Conservation (phyloP, 2,113 vertebrate genomes). For the Passer montanus region DNA sequence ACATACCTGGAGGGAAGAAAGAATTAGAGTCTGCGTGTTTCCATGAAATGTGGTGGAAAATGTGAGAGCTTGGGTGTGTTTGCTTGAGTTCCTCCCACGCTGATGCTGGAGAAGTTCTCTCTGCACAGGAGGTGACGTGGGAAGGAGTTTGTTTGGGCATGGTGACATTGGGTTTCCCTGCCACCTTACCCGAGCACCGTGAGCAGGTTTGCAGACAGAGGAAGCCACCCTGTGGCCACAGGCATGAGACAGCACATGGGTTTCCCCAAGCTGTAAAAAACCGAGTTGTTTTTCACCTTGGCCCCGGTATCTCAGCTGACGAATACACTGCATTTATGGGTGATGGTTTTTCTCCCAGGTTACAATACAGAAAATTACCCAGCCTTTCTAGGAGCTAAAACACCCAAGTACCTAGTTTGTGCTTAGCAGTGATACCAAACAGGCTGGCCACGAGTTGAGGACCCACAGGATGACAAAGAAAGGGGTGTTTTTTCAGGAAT, state of each 20-base stretch:
- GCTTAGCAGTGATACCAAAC: not conserved
- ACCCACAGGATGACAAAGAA: not conserved
- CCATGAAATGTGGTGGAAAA: not conserved
- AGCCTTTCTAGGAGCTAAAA: not conserved
- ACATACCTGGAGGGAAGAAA: not conserved
- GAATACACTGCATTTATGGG: not conserved
- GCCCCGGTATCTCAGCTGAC: not conserved
- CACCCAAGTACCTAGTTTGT: rapidly evolving
- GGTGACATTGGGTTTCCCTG: not conserved
- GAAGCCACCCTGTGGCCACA: not conserved
- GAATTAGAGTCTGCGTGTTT: rapidly evolving
- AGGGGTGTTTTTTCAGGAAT: not conserved
- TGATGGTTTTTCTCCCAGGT: not conserved
- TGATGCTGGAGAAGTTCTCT: not conserved
- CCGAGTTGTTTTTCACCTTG: not conserved
- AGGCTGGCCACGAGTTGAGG: not conserved
- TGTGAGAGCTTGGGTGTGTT: not conserved
- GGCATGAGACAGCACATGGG: not conserved
- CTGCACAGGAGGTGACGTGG: rapidly evolving
- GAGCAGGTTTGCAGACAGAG: not conserved
- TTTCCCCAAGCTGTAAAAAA: not conserved
- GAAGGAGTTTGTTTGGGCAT: not conserved
- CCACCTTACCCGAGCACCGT: not conserved
- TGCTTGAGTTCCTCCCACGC: not conserved
- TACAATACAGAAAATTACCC: not conserved